Base-by-base conservation (phyloP, 1,140 invertebrate genomes). In the Holotrichia oblita region DNA sequence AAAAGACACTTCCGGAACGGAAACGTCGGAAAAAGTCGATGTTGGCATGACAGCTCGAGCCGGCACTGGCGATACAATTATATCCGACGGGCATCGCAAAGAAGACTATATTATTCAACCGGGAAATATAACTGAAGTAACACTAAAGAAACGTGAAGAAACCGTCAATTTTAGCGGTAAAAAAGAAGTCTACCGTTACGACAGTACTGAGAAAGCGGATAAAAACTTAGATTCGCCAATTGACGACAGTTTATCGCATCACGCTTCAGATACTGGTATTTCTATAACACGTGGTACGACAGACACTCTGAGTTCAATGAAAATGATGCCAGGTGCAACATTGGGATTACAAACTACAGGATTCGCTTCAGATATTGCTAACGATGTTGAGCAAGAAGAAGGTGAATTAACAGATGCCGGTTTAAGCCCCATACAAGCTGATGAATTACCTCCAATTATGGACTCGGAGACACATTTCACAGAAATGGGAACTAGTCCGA, bases 351-450 rank as follows among this genome's bases (percentile, higher is more conserved):
- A 82, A 80, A 88, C 87, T 76, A 86, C 85, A n/a, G 85, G 87
- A 14, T 85, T 88, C 42, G 87, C 89, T 78, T 87, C 88, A 12
- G 90, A 90, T 82, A 89, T 87, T 77, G 84, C 85, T 40, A 85
- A 87, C 22, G 87, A 88, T 74, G 85, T 85, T 8, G 88, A 89
- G 80, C 81, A 84, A 22, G 88, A 89, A 84, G 89, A 90, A 81
- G 84, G 83, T 17, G 89, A 90, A 84, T 83, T 89, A 24, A 90
- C 89, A 12, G 89, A 91, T 84, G 89, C 89, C 12, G 89, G 88
- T 8, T 80, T 90, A 48, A 90, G 89, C 82, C 89, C 89, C 27
- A 90, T 90, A 34, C 88, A 89, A 84, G 84, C 87, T 6, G 89
- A 90, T 82, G 88, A 89, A 72, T 76, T 86, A n/a, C 83, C 84